These are phyloP conservation scores for Strix uralensis DNA, from an alignment of 2,113 vertebrate genomes.

Conservation along the genomic window DNA sequence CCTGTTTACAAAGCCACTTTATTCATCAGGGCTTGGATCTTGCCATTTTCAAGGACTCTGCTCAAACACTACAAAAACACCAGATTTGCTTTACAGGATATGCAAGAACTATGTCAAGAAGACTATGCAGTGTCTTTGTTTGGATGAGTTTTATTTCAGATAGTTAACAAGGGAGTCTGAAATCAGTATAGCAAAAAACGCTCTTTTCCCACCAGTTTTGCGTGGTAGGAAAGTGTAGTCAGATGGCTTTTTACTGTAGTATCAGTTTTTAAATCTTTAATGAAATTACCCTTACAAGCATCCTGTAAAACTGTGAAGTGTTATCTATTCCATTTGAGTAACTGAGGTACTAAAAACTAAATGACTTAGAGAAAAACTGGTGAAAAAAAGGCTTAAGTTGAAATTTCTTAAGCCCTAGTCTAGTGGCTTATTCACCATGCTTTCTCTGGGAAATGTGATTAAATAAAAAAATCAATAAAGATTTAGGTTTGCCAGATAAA, in stretches of 20 bases:
- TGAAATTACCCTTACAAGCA: constrained; percentile 41
- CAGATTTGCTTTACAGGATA: background rate
- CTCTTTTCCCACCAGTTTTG: background rate
- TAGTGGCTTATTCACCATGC: constrained; percentile 37
- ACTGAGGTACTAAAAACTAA: constrained; percentile 36
- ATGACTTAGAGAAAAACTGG: background rate
- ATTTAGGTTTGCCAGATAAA: constrained; percentile 60
- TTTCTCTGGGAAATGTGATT: constrained; percentile 59
- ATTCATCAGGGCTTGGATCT: background rate
- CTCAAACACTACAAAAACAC: background rate
- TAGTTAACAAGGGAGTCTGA: background rate
- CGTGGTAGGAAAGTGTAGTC: background rate
- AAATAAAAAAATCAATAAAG: constrained; percentile 66
- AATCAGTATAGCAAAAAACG: background rate
- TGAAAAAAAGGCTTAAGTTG: background rate
- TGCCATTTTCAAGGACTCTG: background rate
- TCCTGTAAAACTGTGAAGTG: constrained; percentile 36
- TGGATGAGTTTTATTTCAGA: background rate
- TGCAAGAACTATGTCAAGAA: background rate
- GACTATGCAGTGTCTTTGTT: background rate
- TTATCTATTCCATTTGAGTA: constrained; percentile 13
- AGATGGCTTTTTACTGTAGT: constrained; percentile 39
- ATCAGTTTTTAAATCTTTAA: constrained; percentile 51
- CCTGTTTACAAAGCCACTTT: background rate
- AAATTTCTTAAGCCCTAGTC: constrained; percentile 35